Conservation (phyloP, 2,888 invertebrate species). For the Anorthoa munda region DNA sequence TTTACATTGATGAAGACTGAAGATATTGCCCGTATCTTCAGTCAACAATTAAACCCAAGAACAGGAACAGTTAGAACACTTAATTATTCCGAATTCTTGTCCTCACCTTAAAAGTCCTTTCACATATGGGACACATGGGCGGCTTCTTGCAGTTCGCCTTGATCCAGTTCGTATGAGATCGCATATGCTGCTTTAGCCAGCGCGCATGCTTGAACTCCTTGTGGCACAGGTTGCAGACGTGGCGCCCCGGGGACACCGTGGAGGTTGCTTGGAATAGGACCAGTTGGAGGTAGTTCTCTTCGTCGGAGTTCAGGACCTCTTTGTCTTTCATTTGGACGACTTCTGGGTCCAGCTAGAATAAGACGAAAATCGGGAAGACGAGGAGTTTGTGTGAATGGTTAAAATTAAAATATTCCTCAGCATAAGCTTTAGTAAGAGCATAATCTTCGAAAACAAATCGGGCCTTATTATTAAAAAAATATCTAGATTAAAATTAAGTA, state of each 20-base stretch:
- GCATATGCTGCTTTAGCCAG: conserved; percentile 92
- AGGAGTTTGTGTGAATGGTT: not conserved
- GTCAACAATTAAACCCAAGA: too few relatives aligned
- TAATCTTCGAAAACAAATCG: not conserved
- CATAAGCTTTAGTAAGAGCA: not conserved
- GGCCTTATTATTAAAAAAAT: too few relatives aligned
- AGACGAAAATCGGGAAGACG: not conserved
- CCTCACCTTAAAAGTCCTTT: conserved; percentile 91
- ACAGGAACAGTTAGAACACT: not conserved
- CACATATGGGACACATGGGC: conserved; percentile 91
- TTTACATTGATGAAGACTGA: too few relatives aligned
- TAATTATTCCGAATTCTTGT: not conserved
- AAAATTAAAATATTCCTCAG: not conserved
- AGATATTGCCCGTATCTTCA: too few relatives aligned
- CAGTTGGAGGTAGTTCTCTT: conserved; percentile 86
- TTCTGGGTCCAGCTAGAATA: conserved; percentile 49
- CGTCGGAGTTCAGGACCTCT: conserved; percentile 83
- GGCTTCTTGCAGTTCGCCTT: conserved; percentile 93
- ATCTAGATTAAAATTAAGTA: too few relatives aligned
- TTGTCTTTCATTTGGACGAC: conserved; percentile 73
- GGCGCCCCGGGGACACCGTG: conserved; percentile 90
- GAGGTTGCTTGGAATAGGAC: conserved; percentile 90
- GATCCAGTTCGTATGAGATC: conserved; percentile 92
- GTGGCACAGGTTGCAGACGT: conserved; percentile 92
- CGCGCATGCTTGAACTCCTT: conserved; percentile 92